Evolutionary conservation across 1,140 invertebrate species (phyloP), one percentile per base, ranked within the genome.

Genomic region (Leptoteleia sp.): DNA sequence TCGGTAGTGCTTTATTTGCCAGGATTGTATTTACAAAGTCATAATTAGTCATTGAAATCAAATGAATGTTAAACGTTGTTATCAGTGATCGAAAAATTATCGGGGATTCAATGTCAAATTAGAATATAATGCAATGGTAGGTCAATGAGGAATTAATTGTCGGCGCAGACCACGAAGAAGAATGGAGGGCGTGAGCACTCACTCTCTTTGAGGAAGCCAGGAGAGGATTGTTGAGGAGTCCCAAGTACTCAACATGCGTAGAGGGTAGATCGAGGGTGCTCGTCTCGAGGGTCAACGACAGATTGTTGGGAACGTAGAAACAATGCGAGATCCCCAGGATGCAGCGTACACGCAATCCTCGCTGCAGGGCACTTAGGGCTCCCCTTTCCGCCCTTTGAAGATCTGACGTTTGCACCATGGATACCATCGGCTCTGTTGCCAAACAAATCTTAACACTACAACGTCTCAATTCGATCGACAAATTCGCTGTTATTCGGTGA

Each of bases 101-200:
- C 22, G 45, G 22, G 16, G 40, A 12, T n/a, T 19, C 13, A 25
- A 55, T 13, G 25, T 55, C 48, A 76, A 67, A 59, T 6, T 17
- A 12, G 45, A 9, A 29, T 9, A 67, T 76, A 61, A 61, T 16
- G 27, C 52, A 55, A 55, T 71, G 54, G 64, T 80, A 70, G 82
- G 82, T 86, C 82, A 86, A 87, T 87, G 71, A 81, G 81, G 82
- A 84, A 86, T 81, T 87, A 88, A 88, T 88, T 87, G 87, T 82
- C 79, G 81, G 55, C 50, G 75, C 61, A 55, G 52, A 80, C 47
- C 70, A 67, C 70, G 77, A 79, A 80, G 79, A 81, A 68, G 47
- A 45, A 67, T 12, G 33, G 54, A 76, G 76, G 54, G 67, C 62
- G 79, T 47, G 55, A 62, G n/a, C 48, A 67, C 38, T 57, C 40